phyloP scores from a whole-genome alignment of 2,113 vertebrate species.

The Anser cygnoides region DNA sequence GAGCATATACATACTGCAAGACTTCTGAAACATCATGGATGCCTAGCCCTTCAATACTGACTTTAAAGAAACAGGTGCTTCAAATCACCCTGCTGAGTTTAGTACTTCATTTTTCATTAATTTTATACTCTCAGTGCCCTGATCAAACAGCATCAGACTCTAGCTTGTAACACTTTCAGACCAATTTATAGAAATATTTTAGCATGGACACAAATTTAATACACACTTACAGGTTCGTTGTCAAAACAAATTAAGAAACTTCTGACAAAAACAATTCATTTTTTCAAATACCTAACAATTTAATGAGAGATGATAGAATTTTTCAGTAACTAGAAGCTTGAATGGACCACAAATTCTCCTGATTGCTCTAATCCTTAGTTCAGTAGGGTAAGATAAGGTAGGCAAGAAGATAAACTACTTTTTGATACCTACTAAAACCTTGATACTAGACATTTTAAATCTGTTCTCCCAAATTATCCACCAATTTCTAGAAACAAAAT shows the following conservation, averaged over 20 bases:
- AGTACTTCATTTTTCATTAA: not conserved
- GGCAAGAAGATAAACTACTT: not conserved
- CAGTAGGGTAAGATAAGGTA: not conserved
- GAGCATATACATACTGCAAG: not conserved
- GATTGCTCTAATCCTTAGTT: not conserved
- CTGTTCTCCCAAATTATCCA: not conserved
- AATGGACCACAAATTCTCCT: not conserved
- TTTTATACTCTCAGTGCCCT: not conserved
- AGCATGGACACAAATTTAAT: not conserved
- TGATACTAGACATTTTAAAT: not conserved
- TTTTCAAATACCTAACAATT: not conserved
- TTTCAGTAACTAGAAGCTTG: not conserved
- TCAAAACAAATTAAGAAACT: not conserved
- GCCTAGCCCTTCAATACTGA: not conserved
- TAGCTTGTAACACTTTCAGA: not conserved
- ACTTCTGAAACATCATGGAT: not conserved
- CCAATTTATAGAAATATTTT: not conserved
- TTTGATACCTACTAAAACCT: not conserved
- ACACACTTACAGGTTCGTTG: not conserved
- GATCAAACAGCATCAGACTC: not conserved
- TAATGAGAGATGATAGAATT: not conserved
- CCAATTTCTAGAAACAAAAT: not conserved
- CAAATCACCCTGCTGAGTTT: not conserved
- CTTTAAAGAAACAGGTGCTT: not conserved
- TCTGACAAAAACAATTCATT: not conserved